Base-by-base conservation (phyloP, 2,888 invertebrate species). In the Scaptomyza cyrtandrae region DNA sequence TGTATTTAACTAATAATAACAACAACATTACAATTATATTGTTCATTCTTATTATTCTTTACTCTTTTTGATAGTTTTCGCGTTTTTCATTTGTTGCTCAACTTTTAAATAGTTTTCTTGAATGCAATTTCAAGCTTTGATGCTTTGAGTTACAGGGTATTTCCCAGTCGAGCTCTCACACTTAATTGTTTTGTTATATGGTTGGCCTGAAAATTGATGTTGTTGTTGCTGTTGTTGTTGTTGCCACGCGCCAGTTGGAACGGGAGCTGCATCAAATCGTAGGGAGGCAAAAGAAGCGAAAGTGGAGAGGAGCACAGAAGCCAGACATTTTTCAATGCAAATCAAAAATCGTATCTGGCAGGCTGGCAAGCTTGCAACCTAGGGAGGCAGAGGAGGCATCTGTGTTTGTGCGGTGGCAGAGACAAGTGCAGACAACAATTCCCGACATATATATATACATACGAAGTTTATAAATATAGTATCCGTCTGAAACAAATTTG, bases 391-490 rank as follows among this genome's bases (percentile, higher is more conserved):
- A 35, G 19, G 19, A 37, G 27, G 62, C 56, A 65, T 49, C 62
- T 55, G 57, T 44, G 41, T 13, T 31, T 43, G 43, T 50, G 60
- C 41, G 10, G 49, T 33, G 9, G 45, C 45, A 43, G 56, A 60
- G 77, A 70, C 84, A 86, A 83, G 78, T 78, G 86, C 80, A 78
- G 74, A 78, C 80, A 86, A 53, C 63, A 62, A 70, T 83, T 83
- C 83, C 78, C 78, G 58, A 61, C 75, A 66, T 53, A 75, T 50
- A 65, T 74, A 73, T 63, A 14, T 44, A 48, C 35, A 44, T 53
- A 54, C 35, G 13, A 35, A 44, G 14, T 49, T 29, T 46, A 37
- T 45, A 46, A 31, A 63, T 44, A 63, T 43, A 69, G 24, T 60
- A 71, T 62, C 49, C 43, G 41, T 48, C 56, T 58, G 68, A 39